Evolutionary conservation across 2,113 vertebrate genomes (phyloP).

Genomic region (Scortum barcoo): DNA sequence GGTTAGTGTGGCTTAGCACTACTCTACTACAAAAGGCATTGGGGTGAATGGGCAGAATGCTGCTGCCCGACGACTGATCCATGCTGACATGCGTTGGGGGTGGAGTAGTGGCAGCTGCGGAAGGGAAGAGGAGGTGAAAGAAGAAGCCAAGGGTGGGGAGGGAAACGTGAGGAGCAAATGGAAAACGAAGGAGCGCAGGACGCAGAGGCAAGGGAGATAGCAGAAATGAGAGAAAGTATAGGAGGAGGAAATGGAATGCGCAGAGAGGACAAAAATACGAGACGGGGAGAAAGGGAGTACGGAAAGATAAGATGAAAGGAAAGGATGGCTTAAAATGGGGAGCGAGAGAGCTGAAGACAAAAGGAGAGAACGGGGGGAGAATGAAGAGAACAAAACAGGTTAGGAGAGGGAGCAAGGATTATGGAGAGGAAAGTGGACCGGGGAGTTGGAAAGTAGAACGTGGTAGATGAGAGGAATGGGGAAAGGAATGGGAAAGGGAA

Average conservation of each 20-base stretch:
- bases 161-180: constrained; percentile 9
- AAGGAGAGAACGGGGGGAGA: constrained; percentile 16
- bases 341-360: constrained; percentile 41
- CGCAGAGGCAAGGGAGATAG: not conserved
- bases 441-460: constrained; percentile 15
- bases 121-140: constrained; percentile 35
- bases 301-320: constrained; percentile 57
- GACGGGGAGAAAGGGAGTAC: constrained; percentile 43
- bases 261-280: constrained; percentile 29
- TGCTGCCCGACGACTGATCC: constrained; percentile 28
- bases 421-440: constrained; percentile 30
- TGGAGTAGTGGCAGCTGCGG: constrained; percentile 18
- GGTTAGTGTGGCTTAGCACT: constrained; percentile 11
- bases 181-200: not conserved
- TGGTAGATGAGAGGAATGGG: not conserved
- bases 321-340: constrained; percentile 34
- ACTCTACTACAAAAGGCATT: constrained; percentile 14
- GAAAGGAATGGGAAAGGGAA: not conserved
- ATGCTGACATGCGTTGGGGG: constrained; percentile 47
- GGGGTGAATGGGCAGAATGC: constrained; percentile 35
- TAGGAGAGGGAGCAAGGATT: constrained; percentile 10
- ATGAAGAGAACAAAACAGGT: constrained; percentile 33
- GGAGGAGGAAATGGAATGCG: constrained; percentile 30
- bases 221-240: constrained; percentile 20
- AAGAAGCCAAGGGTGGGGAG: constrained; percentile 19